phyloP scores from a whole-genome alignment of 2,797 vertebrate species.

The Eospalax fontanierii region DNA sequence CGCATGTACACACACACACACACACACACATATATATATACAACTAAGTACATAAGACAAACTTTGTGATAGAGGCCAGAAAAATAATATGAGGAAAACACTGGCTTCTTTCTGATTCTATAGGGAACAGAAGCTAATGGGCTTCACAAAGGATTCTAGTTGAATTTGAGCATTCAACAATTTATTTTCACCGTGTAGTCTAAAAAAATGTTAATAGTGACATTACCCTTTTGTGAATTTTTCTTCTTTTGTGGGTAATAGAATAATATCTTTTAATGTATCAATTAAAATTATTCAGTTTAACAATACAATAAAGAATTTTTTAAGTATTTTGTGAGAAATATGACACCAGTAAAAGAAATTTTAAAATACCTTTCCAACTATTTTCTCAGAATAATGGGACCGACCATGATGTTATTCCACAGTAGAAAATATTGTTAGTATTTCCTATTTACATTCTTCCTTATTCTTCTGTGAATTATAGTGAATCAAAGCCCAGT shows the following conservation, averaged over 20 bases:
- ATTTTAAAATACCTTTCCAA: conserved; percentile 47
- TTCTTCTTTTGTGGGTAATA: conserved; percentile 62
- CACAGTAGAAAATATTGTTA: conserved; percentile 17
- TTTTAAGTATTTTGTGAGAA: conserved; percentile 70
- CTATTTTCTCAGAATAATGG: conserved; percentile 42
- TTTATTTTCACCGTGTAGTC: conserved; percentile 51
- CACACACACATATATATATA: not conserved
- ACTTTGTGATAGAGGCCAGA: conserved; percentile 2
- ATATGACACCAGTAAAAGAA: conserved; percentile 51
- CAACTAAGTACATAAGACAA: not conserved
- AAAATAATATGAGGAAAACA: conserved; percentile 15
- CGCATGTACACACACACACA: not conserved
- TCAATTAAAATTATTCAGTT: conserved; percentile 59
- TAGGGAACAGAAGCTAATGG: not conserved
- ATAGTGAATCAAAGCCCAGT: conserved; percentile 58
- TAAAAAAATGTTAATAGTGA: conserved; percentile 63
- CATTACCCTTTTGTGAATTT: conserved; percentile 52
- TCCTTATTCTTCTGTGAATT: conserved; percentile 66
- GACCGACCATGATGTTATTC: conserved; percentile 23
- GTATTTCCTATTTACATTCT: conserved; percentile 66
- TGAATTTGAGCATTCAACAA: conserved; percentile 57
- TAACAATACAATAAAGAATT: conserved; percentile 45
- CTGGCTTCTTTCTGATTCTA: conserved; percentile 40
- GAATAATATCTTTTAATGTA: conserved; percentile 47
- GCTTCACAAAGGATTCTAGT: not conserved